phyloP scores from a whole-genome alignment of 2,888 invertebrate species.

The Caenorhabditis becei region DNA sequence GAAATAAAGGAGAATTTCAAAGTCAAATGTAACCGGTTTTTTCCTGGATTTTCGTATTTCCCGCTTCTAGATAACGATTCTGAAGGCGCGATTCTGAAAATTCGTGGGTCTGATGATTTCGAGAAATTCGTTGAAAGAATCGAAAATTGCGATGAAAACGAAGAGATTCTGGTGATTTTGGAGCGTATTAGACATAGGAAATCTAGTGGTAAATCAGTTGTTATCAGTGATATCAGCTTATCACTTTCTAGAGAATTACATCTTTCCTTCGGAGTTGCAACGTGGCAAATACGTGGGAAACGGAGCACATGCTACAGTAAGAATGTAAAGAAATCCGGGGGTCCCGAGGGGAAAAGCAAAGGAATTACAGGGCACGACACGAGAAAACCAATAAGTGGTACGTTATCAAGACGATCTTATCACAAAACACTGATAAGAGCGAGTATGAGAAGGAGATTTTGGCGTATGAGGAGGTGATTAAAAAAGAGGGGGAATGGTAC shows the following conservation, averaged over 20 bases:
- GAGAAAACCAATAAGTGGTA: conserved; percentile 54
- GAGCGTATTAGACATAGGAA: conserved; percentile 13
- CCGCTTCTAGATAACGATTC: conserved; percentile 15
- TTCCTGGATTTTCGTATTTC: neutral
- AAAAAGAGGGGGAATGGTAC: no score
- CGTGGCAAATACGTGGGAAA: conserved; percentile 45
- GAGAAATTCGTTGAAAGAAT: conserved; percentile 33
- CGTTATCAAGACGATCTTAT: conserved; percentile 56
- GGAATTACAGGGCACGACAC: conserved; percentile 39
- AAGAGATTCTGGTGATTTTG: conserved; percentile 47
- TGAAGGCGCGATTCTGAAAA: conserved; percentile 33
- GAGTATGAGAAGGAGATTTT: conserved; percentile 55
- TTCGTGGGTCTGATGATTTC: conserved; percentile 48
- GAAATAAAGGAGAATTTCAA: conserved; percentile 33
- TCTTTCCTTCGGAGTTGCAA: conserved; percentile 52
- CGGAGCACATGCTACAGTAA: conserved; percentile 49
- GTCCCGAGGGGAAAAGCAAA: no score
- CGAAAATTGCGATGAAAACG: conserved; percentile 35
- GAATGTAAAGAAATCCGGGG: conserved; percentile 16
- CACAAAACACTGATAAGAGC: conserved; percentile 32
- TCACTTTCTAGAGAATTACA: neutral
- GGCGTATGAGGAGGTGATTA: conserved; percentile 49
- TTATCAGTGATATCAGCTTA: neutral
- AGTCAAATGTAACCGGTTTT: conserved; percentile 16
- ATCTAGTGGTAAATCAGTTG: neutral